Evolutionary conservation across 1,140 invertebrate genomes (phyloP).

Genomic region (Coenobita brevimanus): DNA sequence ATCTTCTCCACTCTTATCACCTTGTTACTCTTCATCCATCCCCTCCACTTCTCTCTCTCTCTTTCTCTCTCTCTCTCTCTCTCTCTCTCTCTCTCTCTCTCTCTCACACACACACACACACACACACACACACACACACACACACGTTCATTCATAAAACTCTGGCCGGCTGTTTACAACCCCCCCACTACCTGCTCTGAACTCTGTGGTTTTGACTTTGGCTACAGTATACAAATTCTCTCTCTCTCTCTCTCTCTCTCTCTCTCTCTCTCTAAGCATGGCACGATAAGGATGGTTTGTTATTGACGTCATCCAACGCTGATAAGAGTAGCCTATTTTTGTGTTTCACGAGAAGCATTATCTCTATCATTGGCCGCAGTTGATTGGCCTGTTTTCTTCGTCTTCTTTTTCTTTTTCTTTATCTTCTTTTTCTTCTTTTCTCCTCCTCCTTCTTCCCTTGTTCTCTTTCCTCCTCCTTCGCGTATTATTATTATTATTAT

Average conservation of each 20-base stretch:
- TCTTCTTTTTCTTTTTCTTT: too few relatives aligned
- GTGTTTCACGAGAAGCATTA: too few relatives aligned
- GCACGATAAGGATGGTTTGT: too few relatives aligned
- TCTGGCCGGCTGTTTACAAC: background rate
- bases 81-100: slow-evolving; percentile 15
- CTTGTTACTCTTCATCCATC: background rate
- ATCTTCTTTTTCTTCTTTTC: background rate
- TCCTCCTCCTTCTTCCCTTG: background rate
- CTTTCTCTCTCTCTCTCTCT: background rate
- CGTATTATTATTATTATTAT: background rate
- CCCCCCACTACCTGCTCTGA: too few relatives aligned
- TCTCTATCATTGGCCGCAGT: background rate
- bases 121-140: background rate
- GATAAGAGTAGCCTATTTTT: too few relatives aligned
- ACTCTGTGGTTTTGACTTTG: background rate
- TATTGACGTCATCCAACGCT: too few relatives aligned
- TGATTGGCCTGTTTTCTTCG: background rate
- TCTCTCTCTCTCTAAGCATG: too few relatives aligned
- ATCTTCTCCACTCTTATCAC: background rate
- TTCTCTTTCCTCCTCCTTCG: background rate
- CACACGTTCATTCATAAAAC: background rate
- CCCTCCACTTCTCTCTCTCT: too few relatives aligned
- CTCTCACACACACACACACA: background rate
- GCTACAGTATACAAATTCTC: too few relatives aligned
- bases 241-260: too few relatives aligned